Evolutionary conservation across 2,797 vertebrate genomes (phyloP).

Genomic region (Champsocephalus gunnari): DNA sequence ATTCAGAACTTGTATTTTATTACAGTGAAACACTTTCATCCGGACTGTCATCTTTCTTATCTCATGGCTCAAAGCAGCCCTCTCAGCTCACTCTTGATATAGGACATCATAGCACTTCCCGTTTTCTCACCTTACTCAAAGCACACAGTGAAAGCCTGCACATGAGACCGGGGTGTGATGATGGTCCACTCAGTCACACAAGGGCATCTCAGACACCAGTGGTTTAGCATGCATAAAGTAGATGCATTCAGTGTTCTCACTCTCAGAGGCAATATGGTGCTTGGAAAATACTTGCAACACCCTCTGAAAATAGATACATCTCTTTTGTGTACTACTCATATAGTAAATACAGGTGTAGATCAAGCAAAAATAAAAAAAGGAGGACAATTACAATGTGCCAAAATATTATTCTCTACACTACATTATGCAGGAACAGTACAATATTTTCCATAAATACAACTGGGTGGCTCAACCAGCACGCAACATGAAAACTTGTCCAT

Average conservation of each 20-base stretch:
- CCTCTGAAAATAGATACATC: conserved; percentile 6
- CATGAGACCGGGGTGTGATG: conserved; percentile 67
- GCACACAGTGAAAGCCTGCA: conserved; percentile 71
- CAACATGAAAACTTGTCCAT: neutral
- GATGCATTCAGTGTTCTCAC: conserved; percentile 20
- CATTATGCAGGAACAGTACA: neutral
- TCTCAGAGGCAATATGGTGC: neutral
- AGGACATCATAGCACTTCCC: conserved; percentile 74
- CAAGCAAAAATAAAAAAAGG: neutral
- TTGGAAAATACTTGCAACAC: conserved; percentile 27
- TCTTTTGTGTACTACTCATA: neutral
- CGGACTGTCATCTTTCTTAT: conserved; percentile 64
- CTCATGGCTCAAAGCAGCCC: conserved; percentile 63
- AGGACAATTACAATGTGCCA: neutral
- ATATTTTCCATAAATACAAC: neutral
- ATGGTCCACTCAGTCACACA: conserved; percentile 69
- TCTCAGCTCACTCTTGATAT: conserved; percentile 69
- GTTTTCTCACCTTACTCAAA: conserved; percentile 78
- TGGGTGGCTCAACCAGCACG: neutral
- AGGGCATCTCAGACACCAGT: conserved; percentile 66
- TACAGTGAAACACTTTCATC: conserved; percentile 74
- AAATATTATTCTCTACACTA: neutral
- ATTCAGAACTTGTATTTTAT: conserved; percentile 72
- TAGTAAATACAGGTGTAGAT: neutral
- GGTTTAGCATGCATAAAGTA: conserved; percentile 63